Percentiles rank a stretch among this genome's conserved stretches.
phyloP scores from a whole-genome alignment of 2,797 vertebrate genomes.

The Tadarida brasiliensis region DNA sequence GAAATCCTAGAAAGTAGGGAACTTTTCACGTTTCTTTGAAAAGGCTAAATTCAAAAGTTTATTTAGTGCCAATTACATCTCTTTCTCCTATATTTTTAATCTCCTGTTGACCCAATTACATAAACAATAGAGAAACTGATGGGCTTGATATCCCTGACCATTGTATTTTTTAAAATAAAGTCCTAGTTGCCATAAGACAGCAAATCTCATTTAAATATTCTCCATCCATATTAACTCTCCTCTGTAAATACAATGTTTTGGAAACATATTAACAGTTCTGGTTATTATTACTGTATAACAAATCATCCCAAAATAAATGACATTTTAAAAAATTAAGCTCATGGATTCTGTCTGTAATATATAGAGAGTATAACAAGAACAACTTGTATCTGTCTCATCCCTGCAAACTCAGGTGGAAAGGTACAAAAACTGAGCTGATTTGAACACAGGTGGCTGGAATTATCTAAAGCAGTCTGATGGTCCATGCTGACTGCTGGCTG shows the following conservation, averaged over 20 bases:
- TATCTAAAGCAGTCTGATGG: neutral
- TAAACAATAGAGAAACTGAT: neutral
- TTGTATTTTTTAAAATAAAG: neutral
- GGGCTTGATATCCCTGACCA: neutral
- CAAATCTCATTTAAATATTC: neutral
- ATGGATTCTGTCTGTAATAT: neutral
- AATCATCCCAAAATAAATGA: neutral
- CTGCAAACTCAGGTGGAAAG: neutral
- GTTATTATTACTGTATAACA: neutral
- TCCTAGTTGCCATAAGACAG: neutral
- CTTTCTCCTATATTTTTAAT: constrained; percentile 17
- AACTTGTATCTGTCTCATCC: neutral
- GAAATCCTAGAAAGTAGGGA: neutral
- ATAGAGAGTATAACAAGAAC: neutral
- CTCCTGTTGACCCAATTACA: neutral
- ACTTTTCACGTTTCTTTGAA: neutral
- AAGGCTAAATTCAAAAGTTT: constrained; percentile 7
- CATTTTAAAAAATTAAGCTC: neutral
- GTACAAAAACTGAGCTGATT: neutral
- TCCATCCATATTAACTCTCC: neutral
- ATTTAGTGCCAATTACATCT: neutral
- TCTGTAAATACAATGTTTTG: neutral
- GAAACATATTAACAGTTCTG: neutral
- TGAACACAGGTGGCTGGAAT: neutral
- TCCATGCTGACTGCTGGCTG: neutral